Evolutionary conservation across 1,140 invertebrate genomes (phyloP).

Genomic region (Drosophila sp.): DNA sequence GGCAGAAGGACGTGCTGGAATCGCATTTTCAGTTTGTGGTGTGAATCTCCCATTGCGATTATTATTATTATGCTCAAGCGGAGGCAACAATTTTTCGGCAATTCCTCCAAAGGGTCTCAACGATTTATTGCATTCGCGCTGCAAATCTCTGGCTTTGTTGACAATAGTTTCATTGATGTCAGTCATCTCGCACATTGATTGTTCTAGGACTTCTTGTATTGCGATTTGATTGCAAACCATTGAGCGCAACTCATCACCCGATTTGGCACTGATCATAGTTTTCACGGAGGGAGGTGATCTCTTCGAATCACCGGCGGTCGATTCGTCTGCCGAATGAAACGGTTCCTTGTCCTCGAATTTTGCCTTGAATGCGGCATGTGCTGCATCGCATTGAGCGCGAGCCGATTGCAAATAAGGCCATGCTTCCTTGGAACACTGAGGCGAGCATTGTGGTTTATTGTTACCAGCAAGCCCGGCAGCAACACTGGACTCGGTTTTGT

Average conservation of each 20-base stretch:
- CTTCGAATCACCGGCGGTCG: not conserved
- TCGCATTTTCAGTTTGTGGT: too few relatives aligned
- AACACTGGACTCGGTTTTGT: not conserved
- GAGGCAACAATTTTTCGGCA: not conserved
- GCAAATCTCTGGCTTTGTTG: not conserved
- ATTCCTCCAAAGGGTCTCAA: not conserved
- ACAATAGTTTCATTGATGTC: not conserved
- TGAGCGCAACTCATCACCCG: conserved; percentile 50
- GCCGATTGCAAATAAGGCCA: not conserved
- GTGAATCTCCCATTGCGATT: too few relatives aligned
- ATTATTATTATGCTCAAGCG: too few relatives aligned
- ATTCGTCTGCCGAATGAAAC: not conserved
- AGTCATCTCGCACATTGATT: not conserved
- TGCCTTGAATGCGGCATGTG: not conserved
- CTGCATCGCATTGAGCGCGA: conserved; percentile 13
- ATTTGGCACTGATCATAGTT: conserved; percentile 59
- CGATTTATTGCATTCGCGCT: too few relatives aligned
- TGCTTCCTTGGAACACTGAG: not conserved
- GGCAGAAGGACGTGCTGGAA: not conserved
- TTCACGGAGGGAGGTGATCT: conserved; percentile 11
- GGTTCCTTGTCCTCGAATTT: conserved; percentile 17
- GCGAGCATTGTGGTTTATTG: not conserved
- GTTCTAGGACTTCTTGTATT: conserved; percentile 43
- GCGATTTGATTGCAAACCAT: conserved; percentile 58
- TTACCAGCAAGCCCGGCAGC: not conserved